A percentile compares a stretch with the other conserved stretches of the same genome.
Evolutionary conservation across 2,113 vertebrate species (phyloP).

Genomic region (Pampusana beccarii): DNA sequence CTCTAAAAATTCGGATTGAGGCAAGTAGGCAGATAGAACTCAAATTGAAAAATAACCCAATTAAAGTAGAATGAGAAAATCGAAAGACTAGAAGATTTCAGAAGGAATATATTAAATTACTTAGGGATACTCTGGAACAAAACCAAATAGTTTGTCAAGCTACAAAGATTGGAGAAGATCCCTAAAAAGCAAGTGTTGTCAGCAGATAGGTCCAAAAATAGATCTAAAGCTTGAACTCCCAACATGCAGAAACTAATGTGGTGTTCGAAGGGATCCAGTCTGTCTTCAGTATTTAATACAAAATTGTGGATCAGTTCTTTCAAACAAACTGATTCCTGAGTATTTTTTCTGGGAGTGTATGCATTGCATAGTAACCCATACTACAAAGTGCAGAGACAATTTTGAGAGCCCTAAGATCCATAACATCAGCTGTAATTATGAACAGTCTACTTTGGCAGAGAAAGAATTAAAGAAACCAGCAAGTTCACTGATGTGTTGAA

Average conservation of each 20-base stretch:
- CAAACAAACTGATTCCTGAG: not conserved
- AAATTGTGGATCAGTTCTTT: not conserved
- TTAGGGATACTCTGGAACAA: not conserved
- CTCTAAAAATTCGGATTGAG: not conserved
- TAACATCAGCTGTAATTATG: not conserved
- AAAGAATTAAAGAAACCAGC: not conserved
- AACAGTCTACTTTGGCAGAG: not conserved
- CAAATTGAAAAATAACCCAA: not conserved
- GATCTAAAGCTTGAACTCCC: not conserved
- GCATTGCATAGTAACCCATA: not conserved
- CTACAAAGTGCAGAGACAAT: not conserved
- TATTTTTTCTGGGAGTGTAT: not conserved
- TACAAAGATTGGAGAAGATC: not conserved
- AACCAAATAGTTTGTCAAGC: not conserved
- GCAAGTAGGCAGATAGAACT: not conserved
- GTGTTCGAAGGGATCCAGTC: not conserved
- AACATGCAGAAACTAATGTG: not conserved
- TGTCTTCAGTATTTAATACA: not conserved
- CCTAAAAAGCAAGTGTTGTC: not conserved
- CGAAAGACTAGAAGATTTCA: not conserved
- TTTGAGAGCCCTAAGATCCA: not conserved
- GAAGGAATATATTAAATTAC: not conserved
- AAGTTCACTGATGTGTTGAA: not conserved
- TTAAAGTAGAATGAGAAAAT: not conserved
- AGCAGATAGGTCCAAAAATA: not conserved